These are phyloP conservation scores for Chloromyia formosa DNA, from an alignment of 2,888 invertebrate genomes.

Conservation along the genomic window DNA sequence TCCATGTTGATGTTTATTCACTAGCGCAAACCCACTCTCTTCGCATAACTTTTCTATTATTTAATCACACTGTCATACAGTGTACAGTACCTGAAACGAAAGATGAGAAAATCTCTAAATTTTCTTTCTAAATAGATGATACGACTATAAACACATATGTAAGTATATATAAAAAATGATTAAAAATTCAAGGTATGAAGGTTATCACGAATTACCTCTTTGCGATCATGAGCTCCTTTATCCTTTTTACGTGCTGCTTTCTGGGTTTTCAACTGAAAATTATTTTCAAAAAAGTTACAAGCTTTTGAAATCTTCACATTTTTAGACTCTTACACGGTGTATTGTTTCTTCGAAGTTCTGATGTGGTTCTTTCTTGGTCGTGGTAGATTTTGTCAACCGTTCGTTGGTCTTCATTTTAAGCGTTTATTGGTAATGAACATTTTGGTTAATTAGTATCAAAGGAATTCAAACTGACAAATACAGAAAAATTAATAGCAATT, in stretches of 20 bases:
- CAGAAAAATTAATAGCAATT: neutral
- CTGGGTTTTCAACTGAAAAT: conserved; percentile 60
- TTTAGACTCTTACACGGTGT: conserved; percentile 60
- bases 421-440: too few relatives aligned
- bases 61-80: conserved; percentile 50
- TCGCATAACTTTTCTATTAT: conserved; percentile 38
- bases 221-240: conserved; percentile 56
- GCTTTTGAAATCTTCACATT: conserved; percentile 37
- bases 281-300: conserved; percentile 39
- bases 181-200: too few relatives aligned
- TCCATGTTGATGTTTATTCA: conserved; percentile 29
- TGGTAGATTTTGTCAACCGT: conserved; percentile 59
- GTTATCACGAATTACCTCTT: conserved; percentile 49
- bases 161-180: too few relatives aligned
- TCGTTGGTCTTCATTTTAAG: conserved; percentile 57
- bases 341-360: conserved; percentile 64
- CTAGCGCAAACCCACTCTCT: conserved; percentile 14
- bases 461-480: neutral
- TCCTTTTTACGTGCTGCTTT: conserved; percentile 62
- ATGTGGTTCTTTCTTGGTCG: conserved; percentile 62
- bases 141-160: too few relatives aligned
- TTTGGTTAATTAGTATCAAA: too few relatives aligned
- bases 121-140: too few relatives aligned
- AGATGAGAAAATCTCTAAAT: neutral
- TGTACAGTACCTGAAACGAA: conserved; percentile 48